Percentiles rank a stretch among this genome's conserved stretches.
Conservation (phyloP, 2,797 vertebrate genomes). For the Enteromius unitaeniatus region DNA sequence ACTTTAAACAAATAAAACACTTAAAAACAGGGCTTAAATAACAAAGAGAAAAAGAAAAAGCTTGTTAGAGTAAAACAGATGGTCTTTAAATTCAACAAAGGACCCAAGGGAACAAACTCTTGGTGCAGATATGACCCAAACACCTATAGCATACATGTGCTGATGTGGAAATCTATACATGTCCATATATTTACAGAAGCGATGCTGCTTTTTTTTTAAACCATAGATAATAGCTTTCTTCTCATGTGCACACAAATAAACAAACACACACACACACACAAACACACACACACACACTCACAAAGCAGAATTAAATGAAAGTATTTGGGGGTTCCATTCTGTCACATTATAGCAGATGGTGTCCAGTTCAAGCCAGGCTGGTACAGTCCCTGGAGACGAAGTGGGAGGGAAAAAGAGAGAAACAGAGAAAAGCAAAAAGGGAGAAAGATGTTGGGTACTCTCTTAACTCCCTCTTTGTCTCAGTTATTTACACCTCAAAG, state of each 20-base stretch:
- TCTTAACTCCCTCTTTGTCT: constrained; percentile 54
- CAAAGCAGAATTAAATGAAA: constrained; percentile 71
- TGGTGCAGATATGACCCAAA: constrained; percentile 69
- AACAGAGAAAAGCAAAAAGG: constrained; percentile 60
- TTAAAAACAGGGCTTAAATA: constrained; percentile 22
- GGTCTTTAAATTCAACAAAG: constrained; percentile 77
- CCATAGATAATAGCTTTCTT: constrained; percentile 67
- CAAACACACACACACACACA: constrained; percentile 43
- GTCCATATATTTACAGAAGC: constrained; percentile 15
- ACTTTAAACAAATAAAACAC: background rate
- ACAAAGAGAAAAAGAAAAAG: constrained; percentile 64
- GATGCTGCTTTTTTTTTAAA: constrained; percentile 69
- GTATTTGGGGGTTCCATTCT: constrained; percentile 83
- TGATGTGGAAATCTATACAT: constrained; percentile 46
- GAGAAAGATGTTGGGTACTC: constrained; percentile 62
- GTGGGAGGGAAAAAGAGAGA: constrained; percentile 59
- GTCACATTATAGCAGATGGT: constrained; percentile 85
- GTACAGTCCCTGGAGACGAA: constrained; percentile 73
- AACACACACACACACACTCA: constrained; percentile 43
- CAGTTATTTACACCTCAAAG: constrained; percentile 58
- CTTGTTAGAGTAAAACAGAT: constrained; percentile 84
- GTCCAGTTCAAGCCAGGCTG: constrained; percentile 80
- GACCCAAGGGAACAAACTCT: constrained; percentile 71
- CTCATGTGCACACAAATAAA: constrained; percentile 59
- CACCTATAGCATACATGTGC: constrained; percentile 65